A percentile compares a stretch with the other conserved stretches of the same genome.
These are phyloP conservation scores for Drosophila kohkoa DNA, from an alignment of 1,140 invertebrate species.

Conservation along the genomic window DNA sequence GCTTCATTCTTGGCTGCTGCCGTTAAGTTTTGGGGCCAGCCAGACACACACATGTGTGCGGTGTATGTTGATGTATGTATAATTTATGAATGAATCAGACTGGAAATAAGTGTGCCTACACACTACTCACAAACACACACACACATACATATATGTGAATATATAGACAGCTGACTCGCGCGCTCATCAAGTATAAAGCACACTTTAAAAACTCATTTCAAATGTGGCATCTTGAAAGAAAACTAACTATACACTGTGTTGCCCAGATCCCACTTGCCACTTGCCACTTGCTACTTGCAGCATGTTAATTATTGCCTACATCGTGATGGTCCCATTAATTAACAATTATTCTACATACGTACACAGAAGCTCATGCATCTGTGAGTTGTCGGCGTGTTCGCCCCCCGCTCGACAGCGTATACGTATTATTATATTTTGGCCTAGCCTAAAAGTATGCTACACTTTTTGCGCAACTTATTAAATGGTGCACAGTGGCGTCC, in stretches of 20 bases:
- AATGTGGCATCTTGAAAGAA: background rate
- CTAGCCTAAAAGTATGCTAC: constrained; percentile 39
- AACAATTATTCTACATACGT: constrained; percentile 24
- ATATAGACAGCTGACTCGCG: too few relatives aligned
- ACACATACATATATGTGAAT: constrained; percentile 9
- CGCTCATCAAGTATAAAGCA: background rate
- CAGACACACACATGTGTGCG: constrained; percentile 13
- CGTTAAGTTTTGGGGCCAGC: constrained; percentile 22
- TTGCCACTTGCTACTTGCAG: constrained; percentile 12
- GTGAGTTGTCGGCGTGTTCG: background rate
- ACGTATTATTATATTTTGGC: background rate
- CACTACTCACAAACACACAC: constrained; percentile 33
- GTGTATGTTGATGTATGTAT: constrained; percentile 4
- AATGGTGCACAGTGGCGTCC: constrained; percentile 6
- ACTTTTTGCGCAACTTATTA: constrained; percentile 4
- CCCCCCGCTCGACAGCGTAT: background rate
- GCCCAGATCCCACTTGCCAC: constrained; percentile 6
- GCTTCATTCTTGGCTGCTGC: constrained; percentile 39
- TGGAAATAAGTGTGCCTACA: constrained; percentile 66
- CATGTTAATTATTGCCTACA: constrained; percentile 35
- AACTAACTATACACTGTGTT: constrained; percentile 2
- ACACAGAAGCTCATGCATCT: background rate
- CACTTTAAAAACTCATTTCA: background rate
- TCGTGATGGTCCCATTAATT: constrained; percentile 39
- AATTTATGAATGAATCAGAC: constrained; percentile 82